Conservation (phyloP, 2,888 invertebrate species). For the Phrixothrix hirtus region DNA sequence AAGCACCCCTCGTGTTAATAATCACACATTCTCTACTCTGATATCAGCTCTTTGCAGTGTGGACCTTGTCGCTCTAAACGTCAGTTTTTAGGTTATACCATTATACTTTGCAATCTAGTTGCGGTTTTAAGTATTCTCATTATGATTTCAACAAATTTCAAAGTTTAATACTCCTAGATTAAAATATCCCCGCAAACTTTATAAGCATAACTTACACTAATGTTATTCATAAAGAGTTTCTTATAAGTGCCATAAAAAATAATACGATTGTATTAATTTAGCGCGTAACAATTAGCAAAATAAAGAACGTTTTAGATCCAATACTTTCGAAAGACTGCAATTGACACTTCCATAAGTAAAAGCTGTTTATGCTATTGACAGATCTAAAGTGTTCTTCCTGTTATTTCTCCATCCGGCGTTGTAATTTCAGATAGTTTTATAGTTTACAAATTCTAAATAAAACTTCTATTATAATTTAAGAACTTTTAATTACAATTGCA, state of each 20-base stretch:
- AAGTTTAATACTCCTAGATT: slow-evolving; percentile 21
- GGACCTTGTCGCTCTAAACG: slow-evolving; percentile 39
- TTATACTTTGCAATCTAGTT: slow-evolving; percentile 28
- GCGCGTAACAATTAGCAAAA: too few species aligned
- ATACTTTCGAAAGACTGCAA: slow-evolving; percentile 29
- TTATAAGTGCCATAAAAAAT: too few species aligned
- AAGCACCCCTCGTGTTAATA: slow-evolving; percentile 29
- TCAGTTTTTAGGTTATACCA: slow-evolving; percentile 37
- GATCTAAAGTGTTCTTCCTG: slow-evolving; percentile 29
- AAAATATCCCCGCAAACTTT: slow-evolving; percentile 12
- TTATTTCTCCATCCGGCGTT: too few species aligned
- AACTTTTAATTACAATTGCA: too few species aligned
- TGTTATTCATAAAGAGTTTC: too few species aligned
- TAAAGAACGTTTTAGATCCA: too few species aligned
- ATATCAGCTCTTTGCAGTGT: slow-evolving; percentile 42
- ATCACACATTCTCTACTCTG: slow-evolving; percentile 33
- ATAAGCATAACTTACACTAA: too few species aligned
- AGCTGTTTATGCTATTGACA: slow-evolving; percentile 36
- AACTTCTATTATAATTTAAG: too few species aligned
- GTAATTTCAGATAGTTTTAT: too few species aligned
- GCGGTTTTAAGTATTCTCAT: slow-evolving; percentile 26
- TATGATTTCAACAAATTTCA: slow-evolving; percentile 27
- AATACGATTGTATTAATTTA: too few species aligned
- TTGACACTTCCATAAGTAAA: slow-evolving; percentile 37
- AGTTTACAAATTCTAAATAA: too few species aligned